phyloP scores from a whole-genome alignment of 1,140 invertebrate genomes.

The Melanaphis sacchari region DNA sequence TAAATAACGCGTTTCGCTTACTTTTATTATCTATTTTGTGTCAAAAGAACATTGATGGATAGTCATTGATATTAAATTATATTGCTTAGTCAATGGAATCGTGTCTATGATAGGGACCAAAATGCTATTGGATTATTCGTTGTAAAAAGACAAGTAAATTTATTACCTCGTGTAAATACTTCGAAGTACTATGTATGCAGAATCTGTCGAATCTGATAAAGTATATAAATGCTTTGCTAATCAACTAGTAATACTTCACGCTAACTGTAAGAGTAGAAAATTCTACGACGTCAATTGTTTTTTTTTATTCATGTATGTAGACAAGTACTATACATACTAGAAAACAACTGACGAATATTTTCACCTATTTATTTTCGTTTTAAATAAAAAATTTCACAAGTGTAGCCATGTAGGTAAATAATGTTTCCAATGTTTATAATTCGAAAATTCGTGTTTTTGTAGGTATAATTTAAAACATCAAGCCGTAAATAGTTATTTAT shows the following conservation, averaged over 20 bases:
- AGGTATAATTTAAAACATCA: not conserved
- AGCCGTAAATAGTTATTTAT: not conserved
- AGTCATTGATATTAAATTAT: slow-evolving; percentile 35
- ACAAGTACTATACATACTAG: not conserved
- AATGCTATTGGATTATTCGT: slow-evolving; percentile 45
- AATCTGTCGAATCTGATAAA: slow-evolving; percentile 46
- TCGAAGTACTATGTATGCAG: not conserved
- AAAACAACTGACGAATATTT: not conserved
- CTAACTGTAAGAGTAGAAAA: slow-evolving; percentile 6
- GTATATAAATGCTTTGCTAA: slow-evolving; percentile 7
- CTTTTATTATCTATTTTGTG: slow-evolving; percentile 44
- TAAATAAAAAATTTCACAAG: not conserved
- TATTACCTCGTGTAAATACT: slow-evolving; percentile 39
- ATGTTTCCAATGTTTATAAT: not conserved
- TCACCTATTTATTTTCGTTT: not conserved
- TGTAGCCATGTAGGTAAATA: not conserved
- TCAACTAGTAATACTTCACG: not conserved
- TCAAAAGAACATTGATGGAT: slow-evolving; percentile 40
- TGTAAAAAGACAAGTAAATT: slow-evolving; percentile 36
- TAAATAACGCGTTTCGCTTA: slow-evolving; percentile 7
- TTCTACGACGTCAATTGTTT: not conserved
- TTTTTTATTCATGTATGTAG: not conserved
- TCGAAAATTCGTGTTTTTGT: not conserved
- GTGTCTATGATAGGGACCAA: slow-evolving; percentile 36
- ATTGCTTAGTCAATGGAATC: slow-evolving; percentile 33